These are phyloP conservation scores for Aphodius sticticus DNA, from an alignment of 2,888 invertebrate species.

Conservation along the genomic window DNA sequence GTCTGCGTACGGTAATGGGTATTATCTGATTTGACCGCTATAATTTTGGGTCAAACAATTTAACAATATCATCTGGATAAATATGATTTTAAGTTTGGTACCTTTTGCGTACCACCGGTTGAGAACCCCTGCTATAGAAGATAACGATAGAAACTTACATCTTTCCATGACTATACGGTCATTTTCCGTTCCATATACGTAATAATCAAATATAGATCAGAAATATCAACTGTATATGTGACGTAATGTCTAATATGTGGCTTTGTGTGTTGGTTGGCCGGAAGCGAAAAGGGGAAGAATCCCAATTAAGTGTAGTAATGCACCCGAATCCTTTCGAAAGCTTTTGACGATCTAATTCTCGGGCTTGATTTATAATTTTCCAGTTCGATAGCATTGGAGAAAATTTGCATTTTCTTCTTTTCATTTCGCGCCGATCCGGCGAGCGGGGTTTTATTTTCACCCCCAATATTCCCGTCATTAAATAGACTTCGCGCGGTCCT, in stretches of 20 bases:
- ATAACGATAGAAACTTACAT: no score
- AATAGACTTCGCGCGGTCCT: neutral
- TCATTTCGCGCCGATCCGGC: neutral
- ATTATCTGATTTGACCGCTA: no score
- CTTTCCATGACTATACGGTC: no score
- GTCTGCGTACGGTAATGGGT: no score
- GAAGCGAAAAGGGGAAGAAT: neutral
- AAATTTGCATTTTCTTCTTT: constrained; percentile 4
- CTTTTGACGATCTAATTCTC: neutral
- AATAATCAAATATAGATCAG: no score
- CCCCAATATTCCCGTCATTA: neutral
- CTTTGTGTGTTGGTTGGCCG: neutral
- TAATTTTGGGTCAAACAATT: no score
- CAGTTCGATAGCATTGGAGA: constrained; percentile 4
- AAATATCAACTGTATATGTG: no score
- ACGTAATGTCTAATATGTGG: neutral
- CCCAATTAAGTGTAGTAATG: neutral
- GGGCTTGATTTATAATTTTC: constrained; percentile 4
- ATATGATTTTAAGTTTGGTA: no score
- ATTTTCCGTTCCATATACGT: no score
- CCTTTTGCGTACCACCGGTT: no score
- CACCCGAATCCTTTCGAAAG: neutral
- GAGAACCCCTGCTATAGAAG: no score
- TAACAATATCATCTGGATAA: no score
- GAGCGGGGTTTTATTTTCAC: neutral